A percentile compares a stretch with the other conserved stretches of the same genome.
Evolutionary conservation across 2,797 vertebrate genomes (phyloP).

Genomic region (Cossypha polioptera): DNA sequence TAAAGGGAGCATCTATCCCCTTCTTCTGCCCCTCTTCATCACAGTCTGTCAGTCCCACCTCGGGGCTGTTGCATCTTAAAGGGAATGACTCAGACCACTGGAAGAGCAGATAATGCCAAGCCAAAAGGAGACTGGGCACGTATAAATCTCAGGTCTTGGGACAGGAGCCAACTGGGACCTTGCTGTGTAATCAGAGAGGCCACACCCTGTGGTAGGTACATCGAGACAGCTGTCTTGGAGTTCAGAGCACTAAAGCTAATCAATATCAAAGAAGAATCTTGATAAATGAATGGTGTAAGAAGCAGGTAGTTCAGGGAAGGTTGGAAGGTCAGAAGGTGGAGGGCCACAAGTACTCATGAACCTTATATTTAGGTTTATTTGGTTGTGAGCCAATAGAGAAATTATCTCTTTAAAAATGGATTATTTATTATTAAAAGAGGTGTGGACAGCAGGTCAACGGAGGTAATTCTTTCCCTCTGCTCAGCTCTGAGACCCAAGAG

Average conservation of each 20-base stretch:
- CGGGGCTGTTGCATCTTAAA: neutral
- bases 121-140: neutral
- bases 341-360: neutral
- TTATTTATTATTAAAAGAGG: neutral
- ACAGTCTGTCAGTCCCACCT: constrained; percentile 30
- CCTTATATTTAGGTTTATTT: neutral
- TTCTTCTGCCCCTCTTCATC: constrained; percentile 37
- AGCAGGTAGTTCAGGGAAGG: neutral
- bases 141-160: constrained; percentile 5
- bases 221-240: neutral
- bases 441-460: neutral
- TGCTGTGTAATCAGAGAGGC: neutral
- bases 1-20: constrained; percentile 14
- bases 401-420: neutral
- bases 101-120: constrained; percentile 20
- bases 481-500: neutral
- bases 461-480: neutral
- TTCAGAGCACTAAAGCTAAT: neutral
- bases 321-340: neutral
- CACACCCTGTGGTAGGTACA: neutral
- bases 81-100: constrained; percentile 29
- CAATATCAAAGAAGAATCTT: neutral
- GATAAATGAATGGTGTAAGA: neutral
- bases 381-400: neutral
- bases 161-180: neutral